Conservation (phyloP, 1,140 invertebrate genomes). For the Contarinia nasturtii region DNA sequence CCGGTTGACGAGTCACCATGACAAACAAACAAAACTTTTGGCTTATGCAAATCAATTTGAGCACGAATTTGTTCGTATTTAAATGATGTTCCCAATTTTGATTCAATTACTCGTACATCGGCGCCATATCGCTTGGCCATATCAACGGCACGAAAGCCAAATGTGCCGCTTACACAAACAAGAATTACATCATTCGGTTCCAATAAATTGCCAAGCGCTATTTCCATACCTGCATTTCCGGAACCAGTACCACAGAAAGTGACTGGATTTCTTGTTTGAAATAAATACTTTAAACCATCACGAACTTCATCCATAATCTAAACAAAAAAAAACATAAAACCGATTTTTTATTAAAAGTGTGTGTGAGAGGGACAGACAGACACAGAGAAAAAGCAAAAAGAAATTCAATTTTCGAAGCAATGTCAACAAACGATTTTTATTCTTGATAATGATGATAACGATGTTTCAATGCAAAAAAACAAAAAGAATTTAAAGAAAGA, state of each 20-base stretch:
- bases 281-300: constrained; percentile 50
- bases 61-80: constrained; percentile 30
- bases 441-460: too few species aligned
- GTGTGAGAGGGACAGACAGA: too few species aligned
- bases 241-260: constrained; percentile 51
- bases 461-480: too few species aligned
- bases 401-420: too few species aligned
- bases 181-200: constrained; percentile 48
- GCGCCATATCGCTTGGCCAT: constrained; percentile 23
- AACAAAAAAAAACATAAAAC: neutral
- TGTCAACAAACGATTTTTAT: too few species aligned
- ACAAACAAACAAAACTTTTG: constrained; percentile 47
- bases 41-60: constrained; percentile 32
- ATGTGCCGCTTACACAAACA: constrained; percentile 49
- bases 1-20: constrained; percentile 70
- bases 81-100: constrained; percentile 26
- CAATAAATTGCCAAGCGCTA: constrained; percentile 49
- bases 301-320: constrained; percentile 67
- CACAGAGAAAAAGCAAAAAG: too few species aligned
- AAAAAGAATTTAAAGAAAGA: neutral
- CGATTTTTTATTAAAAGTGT: neutral
- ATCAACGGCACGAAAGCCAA: constrained; percentile 47
- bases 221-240: constrained; percentile 62
- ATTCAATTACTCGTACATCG: constrained; percentile 14
- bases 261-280: constrained; percentile 55